phyloP scores from a whole-genome alignment of 2,888 invertebrate species.

The Automeris io region DNA sequence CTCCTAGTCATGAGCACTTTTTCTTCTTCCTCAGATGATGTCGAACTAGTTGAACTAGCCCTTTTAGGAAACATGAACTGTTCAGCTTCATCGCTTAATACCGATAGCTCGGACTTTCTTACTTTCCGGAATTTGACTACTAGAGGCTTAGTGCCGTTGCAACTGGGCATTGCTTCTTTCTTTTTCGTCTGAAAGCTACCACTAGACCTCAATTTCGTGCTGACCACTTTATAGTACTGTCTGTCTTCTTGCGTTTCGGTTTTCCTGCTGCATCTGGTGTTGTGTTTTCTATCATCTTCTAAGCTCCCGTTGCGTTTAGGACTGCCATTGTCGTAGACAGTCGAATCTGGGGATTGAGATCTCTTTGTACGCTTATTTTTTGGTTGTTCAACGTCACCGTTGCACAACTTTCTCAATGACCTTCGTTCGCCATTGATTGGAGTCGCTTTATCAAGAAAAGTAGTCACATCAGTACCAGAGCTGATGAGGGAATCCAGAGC shows the following conservation, averaged over 20 bases:
- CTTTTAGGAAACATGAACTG: slow-evolving; percentile 90
- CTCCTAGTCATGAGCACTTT: slow-evolving; percentile 42
- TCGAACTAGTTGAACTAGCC: slow-evolving; percentile 75
- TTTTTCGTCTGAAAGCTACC: slow-evolving; percentile 52
- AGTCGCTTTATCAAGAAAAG: slow-evolving; percentile 80
- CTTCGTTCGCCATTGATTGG: slow-evolving; percentile 55
- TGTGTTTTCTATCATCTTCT: slow-evolving; percentile 50
- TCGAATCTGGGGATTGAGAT: slow-evolving; percentile 49
- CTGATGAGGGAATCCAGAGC: slow-evolving; percentile 84
- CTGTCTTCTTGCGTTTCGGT: slow-evolving; percentile 42
- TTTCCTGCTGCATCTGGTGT: slow-evolving; percentile 51
- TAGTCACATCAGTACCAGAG: slow-evolving; percentile 80
- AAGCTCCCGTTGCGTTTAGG: slow-evolving; percentile 47
- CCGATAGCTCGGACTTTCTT: slow-evolving; percentile 83
- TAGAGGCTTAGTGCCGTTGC: slow-evolving; percentile 74
- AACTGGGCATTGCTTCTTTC: slow-evolving; percentile 63
- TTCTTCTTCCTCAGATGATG: slow-evolving; percentile 78
- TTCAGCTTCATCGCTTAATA: slow-evolving; percentile 90
- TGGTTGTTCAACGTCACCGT: slow-evolving; percentile 44
- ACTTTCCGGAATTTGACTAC: slow-evolving; percentile 87
- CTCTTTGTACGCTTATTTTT: slow-evolving; percentile 41
- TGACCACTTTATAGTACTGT: slow-evolving; percentile 84
- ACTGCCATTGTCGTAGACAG: slow-evolving; percentile 39
- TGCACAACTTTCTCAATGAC: slow-evolving; percentile 55
- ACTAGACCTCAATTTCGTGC: slow-evolving; percentile 81